These are phyloP conservation scores for Vultur gryphus DNA, from an alignment of 2,797 vertebrate genomes.

Conservation along the genomic window DNA sequence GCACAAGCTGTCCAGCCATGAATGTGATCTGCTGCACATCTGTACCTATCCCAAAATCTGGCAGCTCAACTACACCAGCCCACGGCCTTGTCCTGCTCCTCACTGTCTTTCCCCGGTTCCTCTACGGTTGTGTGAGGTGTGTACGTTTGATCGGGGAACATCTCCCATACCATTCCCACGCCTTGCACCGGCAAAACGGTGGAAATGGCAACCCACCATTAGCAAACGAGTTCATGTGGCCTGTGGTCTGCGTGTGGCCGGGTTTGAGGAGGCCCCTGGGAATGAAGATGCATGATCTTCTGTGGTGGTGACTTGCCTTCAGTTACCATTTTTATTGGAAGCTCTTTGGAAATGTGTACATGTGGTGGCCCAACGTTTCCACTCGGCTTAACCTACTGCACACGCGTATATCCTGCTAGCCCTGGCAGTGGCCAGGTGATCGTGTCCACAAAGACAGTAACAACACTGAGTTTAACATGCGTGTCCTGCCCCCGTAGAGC, in stretches of 20 bases:
- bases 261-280: neutral
- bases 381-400: neutral
- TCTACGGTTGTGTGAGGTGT: accelerated
- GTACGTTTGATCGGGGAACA: accelerated
- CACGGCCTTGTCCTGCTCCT: accelerated
- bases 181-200: neutral
- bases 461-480: accelerated
- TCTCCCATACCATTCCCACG: accelerated
- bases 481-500: neutral
- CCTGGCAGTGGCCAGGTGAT: neutral
- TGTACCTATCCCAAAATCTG: neutral
- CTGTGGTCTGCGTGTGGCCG: neutral
- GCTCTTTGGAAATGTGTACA: neutral
- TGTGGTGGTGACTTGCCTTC: neutral
- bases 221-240: neutral
- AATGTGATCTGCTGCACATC: accelerated
- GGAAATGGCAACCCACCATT: neutral
- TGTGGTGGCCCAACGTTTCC: neutral
- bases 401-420: accelerated
- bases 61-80: neutral
- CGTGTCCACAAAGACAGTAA: neutral
- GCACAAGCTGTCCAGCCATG: neutral
- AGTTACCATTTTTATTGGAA: neutral
- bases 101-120: accelerated
- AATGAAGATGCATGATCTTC: neutral